Percentiles rank a stretch among this genome's conserved stretches.
Conservation (phyloP, 2,113 vertebrate species). For the Chionodraco myersi region DNA sequence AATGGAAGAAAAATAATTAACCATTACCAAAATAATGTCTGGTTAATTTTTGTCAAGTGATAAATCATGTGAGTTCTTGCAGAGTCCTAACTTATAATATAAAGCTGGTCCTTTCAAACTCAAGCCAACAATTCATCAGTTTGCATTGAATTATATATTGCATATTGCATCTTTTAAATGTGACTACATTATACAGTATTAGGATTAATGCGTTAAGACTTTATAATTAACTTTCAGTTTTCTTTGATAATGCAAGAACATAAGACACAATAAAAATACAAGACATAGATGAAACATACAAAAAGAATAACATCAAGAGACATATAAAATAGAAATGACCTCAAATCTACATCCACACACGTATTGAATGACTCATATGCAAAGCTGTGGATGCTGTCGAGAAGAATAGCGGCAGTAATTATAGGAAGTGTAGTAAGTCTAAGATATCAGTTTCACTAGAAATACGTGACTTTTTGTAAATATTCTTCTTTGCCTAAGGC, state of each 20-base stretch:
- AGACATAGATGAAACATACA: not conserved
- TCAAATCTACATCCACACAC: not conserved
- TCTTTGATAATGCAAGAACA: not conserved
- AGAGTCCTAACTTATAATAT: not conserved
- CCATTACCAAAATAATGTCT: not conserved
- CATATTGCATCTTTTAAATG: not conserved
- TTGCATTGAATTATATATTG: not conserved
- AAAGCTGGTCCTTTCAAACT: not conserved
- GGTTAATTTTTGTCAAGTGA: fast-evolving
- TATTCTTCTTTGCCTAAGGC: constrained; percentile 28
- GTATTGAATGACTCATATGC: not conserved
- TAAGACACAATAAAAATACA: not conserved
- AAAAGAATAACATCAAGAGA: not conserved
- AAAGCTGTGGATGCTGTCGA: not conserved
- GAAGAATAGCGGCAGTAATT: not conserved
- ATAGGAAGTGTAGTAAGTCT: not conserved
- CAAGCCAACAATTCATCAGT: not conserved
- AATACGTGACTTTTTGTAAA: constrained; percentile 35
- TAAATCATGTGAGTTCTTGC: not conserved
- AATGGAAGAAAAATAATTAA: not conserved
- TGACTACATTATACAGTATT: no score
- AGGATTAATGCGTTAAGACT: not conserved
- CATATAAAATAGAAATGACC: not conserved
- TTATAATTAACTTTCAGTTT: not conserved
- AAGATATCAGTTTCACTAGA: constrained; percentile 3